Evolutionary conservation across 2,888 invertebrate species (phyloP).

Genomic region (Caenorhabditis sulstoni): DNA sequence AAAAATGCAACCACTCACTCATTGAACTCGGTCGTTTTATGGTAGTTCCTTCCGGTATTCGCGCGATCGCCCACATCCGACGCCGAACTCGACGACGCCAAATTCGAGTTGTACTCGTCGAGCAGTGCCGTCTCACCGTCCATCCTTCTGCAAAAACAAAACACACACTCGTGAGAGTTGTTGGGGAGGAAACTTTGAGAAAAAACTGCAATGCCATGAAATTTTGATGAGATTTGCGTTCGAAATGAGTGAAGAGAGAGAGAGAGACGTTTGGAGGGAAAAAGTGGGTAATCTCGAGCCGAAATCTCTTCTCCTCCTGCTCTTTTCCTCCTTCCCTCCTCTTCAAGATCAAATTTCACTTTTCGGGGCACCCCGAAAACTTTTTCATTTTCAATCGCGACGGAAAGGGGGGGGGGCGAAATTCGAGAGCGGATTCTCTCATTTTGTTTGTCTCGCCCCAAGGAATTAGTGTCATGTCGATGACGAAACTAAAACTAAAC

Average conservation of each 20-base stretch:
- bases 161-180: too few species aligned
- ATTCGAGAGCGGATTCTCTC: slow-evolving; percentile 26
- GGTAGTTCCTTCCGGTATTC: slow-evolving; percentile 30
- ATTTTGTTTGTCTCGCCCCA: slow-evolving; percentile 38
- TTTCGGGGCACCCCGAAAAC: slow-evolving; percentile 13
- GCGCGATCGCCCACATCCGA: slow-evolving; percentile 45
- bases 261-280: slow-evolving; percentile 1
- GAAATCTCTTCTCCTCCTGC: slow-evolving; percentile 27
- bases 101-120: slow-evolving; percentile 57
- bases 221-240: slow-evolving; percentile 28
- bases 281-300: slow-evolving; percentile 36
- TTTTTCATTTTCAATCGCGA: not conserved
- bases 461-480: slow-evolving; percentile 37
- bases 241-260: not conserved
- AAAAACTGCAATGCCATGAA: not conserved
- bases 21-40: slow-evolving; percentile 53
- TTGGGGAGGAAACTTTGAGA: not conserved
- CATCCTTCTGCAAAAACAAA: slow-evolving; percentile 46
- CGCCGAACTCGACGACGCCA: slow-evolving; percentile 53
- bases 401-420: not conserved
- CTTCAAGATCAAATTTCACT: slow-evolving; percentile 6
- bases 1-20: slow-evolving; percentile 29
- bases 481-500: not conserved
- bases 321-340: not conserved
- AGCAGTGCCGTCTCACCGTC: slow-evolving; percentile 57